Base-by-base conservation (phyloP, 2,113 vertebrate species). In the Cyprinodon variegatus region DNA sequence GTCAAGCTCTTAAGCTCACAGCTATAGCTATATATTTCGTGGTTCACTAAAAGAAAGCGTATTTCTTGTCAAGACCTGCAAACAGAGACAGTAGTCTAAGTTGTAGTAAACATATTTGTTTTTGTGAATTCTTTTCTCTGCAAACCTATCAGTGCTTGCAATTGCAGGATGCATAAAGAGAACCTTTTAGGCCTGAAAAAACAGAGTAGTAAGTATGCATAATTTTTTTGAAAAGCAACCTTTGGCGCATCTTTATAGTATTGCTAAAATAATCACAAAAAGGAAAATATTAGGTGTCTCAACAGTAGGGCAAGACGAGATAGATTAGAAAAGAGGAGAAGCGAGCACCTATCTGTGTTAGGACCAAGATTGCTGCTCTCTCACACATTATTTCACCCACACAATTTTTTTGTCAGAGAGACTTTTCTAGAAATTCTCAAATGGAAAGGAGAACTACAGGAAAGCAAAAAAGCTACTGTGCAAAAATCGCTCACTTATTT, bases 271-370 rank as follows among this genome's bases (percentile, higher is more conserved):
- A 29, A 29, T 76, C 17, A 57, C 50, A 39, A 10, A 70, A 72
- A 88, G 79, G 61, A 86, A 88, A 83, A 72, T 62, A 72, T 88
- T 70, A 77, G 77, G 15, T 50, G 17, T 36, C 72, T 61, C 82
- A 39, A 45, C 72, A 84, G 80, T 72, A 87, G 73, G 73, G 37
- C n/a, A 50, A 61, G 68, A 66, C 41, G 29, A 71, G 71, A 86
- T 72, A 86, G 80, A 68, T 79, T 88, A 90, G 88, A 88, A 64
- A 77, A 78, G 85, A 86, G 73, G 87, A 66, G 72, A 78, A 79
- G 57, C 0, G 65, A 87, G 84, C 89, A 90, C 90, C 84, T 91
- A 86, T 77, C 77, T 71, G 65, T 80, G 82, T 85, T 83, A 86
- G 61, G 20, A 83, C 68, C 79, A 85, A 86, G 80, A 80, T 72